Percentiles rank a stretch among this genome's conserved stretches.
Conservation (phyloP, 2,113 vertebrate genomes). For the Ornithorhynchus anatinus region DNA sequence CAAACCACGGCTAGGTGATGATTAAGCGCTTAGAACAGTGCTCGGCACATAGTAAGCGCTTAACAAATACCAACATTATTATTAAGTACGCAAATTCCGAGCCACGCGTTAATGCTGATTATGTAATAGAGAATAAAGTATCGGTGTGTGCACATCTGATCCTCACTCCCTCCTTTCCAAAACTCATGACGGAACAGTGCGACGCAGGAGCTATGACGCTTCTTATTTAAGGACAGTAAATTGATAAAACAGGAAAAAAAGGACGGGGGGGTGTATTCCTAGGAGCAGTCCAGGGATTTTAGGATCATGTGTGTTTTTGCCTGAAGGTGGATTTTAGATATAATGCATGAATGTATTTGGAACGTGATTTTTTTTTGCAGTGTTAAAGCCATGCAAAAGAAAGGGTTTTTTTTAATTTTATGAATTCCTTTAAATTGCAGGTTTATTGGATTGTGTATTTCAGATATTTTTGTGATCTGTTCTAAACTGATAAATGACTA, state of each 20-base stretch:
- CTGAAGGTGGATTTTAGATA: not conserved
- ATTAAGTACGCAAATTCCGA: not conserved
- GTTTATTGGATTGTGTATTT: not conserved
- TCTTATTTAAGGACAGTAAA: too few species aligned
- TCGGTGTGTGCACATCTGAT: not conserved
- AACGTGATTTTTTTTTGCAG: not conserved
- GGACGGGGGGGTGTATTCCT: not conserved
- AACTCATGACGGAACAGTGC: too few species aligned
- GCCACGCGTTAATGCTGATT: not conserved
- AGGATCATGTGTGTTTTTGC: not conserved
- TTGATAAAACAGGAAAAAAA: too few species aligned
- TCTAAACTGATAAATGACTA: not conserved
- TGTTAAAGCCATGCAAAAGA: not conserved
- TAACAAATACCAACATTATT: too few species aligned
- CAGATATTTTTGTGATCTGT: not conserved
- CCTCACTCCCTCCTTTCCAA: not conserved
- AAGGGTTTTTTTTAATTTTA: not conserved
- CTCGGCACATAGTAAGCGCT: too few species aligned
- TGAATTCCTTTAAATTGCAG: not conserved
- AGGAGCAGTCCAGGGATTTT: not conserved
- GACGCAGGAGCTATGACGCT: too few species aligned
- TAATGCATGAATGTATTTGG: not conserved
- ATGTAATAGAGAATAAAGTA: rapidly evolving
- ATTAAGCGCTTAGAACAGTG: too few species aligned
- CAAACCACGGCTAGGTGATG: too few species aligned